These are phyloP conservation scores for Amiota mariae DNA, from an alignment of 2,888 invertebrate species.

Conservation along the genomic window DNA sequence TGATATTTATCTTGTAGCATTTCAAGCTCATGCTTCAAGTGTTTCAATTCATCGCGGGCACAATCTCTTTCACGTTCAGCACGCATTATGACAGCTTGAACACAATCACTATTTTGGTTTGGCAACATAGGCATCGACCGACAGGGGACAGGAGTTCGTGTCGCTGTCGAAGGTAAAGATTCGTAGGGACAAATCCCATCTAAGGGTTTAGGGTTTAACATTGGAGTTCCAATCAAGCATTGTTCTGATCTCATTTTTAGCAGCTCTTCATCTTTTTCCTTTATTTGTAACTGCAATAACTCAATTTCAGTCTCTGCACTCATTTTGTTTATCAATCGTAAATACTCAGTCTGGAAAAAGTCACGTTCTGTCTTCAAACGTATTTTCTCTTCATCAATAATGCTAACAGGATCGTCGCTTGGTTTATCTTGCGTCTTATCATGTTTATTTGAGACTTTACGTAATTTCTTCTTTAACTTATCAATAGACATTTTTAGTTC, in stretches of 20 bases:
- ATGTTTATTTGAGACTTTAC: constrained; percentile 73
- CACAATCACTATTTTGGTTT: constrained; percentile 60
- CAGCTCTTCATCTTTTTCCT: constrained; percentile 70
- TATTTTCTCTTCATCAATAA: constrained; percentile 69
- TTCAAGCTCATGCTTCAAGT: constrained; percentile 78
- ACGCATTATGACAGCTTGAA: constrained; percentile 70
- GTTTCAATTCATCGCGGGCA: constrained; percentile 74
- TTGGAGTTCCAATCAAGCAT: not conserved
- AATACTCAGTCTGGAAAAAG: constrained; percentile 72
- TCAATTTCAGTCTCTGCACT: constrained; percentile 69
- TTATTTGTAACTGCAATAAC: constrained; percentile 69
- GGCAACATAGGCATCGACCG: not conserved
- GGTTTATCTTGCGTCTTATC: constrained; percentile 44
- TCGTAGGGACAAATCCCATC: constrained; percentile 27
- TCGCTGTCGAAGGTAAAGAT: constrained; percentile 33
- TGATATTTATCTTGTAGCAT: constrained; percentile 76
- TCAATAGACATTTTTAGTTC: constrained; percentile 74
- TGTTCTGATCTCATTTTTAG: constrained; percentile 60
- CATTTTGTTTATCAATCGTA: constrained; percentile 64
- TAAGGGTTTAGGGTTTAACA: not conserved
- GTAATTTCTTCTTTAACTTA: constrained; percentile 75
- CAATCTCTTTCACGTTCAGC: constrained; percentile 76
- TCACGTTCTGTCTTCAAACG: constrained; percentile 70
- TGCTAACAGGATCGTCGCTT: constrained; percentile 40
- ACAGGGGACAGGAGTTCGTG: constrained; percentile 33